Base-by-base conservation (phyloP, 2,888 invertebrate genomes). In the Microctonus hyperodae region DNA sequence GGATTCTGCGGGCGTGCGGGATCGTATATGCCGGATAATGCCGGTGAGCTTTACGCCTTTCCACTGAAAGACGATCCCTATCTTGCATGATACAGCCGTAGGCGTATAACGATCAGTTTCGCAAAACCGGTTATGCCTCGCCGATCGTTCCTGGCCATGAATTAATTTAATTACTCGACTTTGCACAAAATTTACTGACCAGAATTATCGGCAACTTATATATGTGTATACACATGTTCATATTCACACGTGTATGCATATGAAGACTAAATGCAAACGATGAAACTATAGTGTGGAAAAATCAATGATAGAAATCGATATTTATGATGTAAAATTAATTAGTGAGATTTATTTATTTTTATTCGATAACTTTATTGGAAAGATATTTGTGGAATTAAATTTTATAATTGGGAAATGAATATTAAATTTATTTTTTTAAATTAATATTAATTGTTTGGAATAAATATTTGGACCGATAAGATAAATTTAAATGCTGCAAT, bases 111-210 rank as follows among this genome's bases (percentile, higher is more conserved):
- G 60, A 60, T 60, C 60, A 22, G 35, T 5, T 31, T 20, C 31
- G 33, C 31, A 55, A 48, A 60, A 60, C 60, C 33, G 50, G 60
- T 60, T 60, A 28, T 44, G 44, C 44, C 20, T 44, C 9, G 22
- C 48, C 50, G 31, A 50, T 60, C 50, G 31, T 28, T 48, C 40
- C 33, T 16, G 22, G 48, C 22, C 50, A 50, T 60, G 60, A 60
- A 60, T 60, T 60, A 50, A 60, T 50, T 60, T 60, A 60, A 60
- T 60, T 60, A 60, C 60, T 33, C 50, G 60, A 60, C 44, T 59
- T 25, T 40, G 28, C 60, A n/a, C 57, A 31, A 40, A 59, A 44
- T 59, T 59, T 59, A 37, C 44, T 59, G 44, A 44, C 40, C 44
- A 16, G 60, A 50, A 60, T 60, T 60, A 60, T 33, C 9, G 20